phyloP scores from a whole-genome alignment of 2,113 vertebrate genomes.

The Lota lota region DNA sequence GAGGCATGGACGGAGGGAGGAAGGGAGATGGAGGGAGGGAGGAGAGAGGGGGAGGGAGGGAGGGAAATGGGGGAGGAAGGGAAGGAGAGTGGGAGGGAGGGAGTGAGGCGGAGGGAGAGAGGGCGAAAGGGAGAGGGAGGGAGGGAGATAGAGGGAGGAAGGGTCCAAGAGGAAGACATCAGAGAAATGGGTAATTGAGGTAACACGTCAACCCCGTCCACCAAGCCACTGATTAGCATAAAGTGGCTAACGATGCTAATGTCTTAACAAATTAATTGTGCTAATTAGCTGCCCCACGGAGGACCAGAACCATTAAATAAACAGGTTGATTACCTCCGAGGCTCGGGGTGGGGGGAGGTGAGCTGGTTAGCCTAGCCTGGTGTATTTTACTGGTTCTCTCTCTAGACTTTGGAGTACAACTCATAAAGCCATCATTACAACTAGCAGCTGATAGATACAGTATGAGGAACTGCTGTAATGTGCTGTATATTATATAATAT shows the following conservation, averaged over 20 bases:
- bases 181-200: conserved; percentile 96
- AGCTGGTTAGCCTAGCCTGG: background rate
- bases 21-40: conserved; percentile 79
- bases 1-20: conserved; percentile 31
- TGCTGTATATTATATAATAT: too few species aligned
- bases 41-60: conserved; percentile 49
- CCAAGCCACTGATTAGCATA: conserved; percentile 90
- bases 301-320: conserved; percentile 97
- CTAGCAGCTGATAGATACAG: too few species aligned
- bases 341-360: conserved; percentile 61
- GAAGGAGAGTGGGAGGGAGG: background rate
- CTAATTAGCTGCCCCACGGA: conserved; percentile 97
- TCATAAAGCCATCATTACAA: too few species aligned
- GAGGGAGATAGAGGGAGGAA: conserved; percentile 44
- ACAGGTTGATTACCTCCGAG: conserved; percentile 90
- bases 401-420: too few species aligned
- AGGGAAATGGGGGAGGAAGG: too few species aligned
- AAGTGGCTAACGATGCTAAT: conserved; percentile 95
- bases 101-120: background rate
- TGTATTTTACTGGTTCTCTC: too few species aligned
- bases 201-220: conserved; percentile 84
- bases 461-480: too few species aligned
- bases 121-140: background rate
- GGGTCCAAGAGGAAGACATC: conserved; percentile 81
- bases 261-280: conserved; percentile 99